These are phyloP conservation scores for Lapara coniferarum DNA, from an alignment of 2,888 invertebrate genomes.

Conservation along the genomic window DNA sequence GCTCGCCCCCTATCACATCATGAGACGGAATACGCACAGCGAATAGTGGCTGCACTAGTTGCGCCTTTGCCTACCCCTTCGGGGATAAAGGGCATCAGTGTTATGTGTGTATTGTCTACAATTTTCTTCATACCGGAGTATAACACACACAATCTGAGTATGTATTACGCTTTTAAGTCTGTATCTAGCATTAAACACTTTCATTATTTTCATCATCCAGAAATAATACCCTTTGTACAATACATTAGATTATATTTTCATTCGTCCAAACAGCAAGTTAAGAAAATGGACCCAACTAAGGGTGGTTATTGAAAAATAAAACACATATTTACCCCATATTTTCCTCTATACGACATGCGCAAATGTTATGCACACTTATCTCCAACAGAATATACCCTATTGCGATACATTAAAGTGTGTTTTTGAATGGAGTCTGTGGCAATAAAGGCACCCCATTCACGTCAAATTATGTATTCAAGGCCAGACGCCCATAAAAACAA, in stretches of 20 bases:
- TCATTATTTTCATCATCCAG: background rate
- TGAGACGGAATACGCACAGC: too few relatives aligned
- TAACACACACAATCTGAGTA: background rate
- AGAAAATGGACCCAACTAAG: slow-evolving; percentile 15
- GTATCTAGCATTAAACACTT: background rate
- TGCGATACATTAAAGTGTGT: background rate
- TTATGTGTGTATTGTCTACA: too few relatives aligned
- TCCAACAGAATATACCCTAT: background rate
- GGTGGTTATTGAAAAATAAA: slow-evolving; percentile 19
- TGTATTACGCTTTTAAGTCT: background rate
- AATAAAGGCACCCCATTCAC: slow-evolving; percentile 38
- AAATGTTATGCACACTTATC: slow-evolving; percentile 14
- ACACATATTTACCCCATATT: slow-evolving; percentile 16
- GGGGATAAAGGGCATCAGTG: too few relatives aligned
- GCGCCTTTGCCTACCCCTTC: too few relatives aligned
- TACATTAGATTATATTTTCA: background rate
- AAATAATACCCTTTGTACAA: background rate
- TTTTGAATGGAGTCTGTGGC: background rate
- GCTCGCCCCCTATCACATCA: too few relatives aligned
- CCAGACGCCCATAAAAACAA: slow-evolving; percentile 42
- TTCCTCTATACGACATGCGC: slow-evolving; percentile 13
- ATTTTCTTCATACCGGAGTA: too few relatives aligned
- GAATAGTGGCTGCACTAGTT: too few relatives aligned
- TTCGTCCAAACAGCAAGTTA: background rate
- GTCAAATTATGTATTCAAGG: slow-evolving; percentile 44